Evolutionary conservation across 1,140 invertebrate species (phyloP).

Genomic region (Magallana ariakensis): DNA sequence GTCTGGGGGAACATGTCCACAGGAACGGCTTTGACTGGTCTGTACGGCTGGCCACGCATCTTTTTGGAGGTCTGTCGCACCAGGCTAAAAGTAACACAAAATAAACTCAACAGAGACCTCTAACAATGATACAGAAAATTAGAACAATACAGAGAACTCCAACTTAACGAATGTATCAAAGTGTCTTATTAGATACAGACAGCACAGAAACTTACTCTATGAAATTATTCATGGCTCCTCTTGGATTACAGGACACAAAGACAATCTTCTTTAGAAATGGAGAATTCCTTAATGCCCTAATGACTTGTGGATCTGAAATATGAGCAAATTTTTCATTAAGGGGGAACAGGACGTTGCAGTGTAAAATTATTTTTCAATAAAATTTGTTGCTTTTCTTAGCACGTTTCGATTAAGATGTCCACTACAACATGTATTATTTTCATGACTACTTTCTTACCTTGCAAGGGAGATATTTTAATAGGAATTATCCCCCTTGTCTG

Average conservation of each 20-base stretch:
- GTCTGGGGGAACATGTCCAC: conserved; percentile 98
- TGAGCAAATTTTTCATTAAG: background rate
- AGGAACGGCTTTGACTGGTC: conserved; percentile 88
- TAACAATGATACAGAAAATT: no score
- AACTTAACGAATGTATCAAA: no score
- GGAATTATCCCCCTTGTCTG: no score
- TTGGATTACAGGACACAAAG: conserved; percentile 95
- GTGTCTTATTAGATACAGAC: background rate
- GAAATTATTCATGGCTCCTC: conserved; percentile 92
- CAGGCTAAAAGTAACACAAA: conserved; percentile 70
- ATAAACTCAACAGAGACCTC: background rate
- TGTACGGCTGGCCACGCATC: conserved; percentile 87
- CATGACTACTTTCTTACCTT: no score
- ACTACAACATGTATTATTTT: no score
- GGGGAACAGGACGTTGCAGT: no score
- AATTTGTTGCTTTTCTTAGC: no score
- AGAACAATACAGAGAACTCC: no score
- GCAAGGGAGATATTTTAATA: no score
- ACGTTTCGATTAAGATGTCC: no score
- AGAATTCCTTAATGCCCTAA: conserved; percentile 88
- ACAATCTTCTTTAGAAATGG: conserved; percentile 88
- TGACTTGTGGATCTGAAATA: conserved; percentile 86
- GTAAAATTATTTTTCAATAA: no score
- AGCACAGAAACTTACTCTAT: conserved; percentile 86
- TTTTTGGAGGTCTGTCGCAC: conserved; percentile 72